These are phyloP conservation scores for Plagodis dolabraria DNA, from an alignment of 2,888 invertebrate species.

Conservation along the genomic window DNA sequence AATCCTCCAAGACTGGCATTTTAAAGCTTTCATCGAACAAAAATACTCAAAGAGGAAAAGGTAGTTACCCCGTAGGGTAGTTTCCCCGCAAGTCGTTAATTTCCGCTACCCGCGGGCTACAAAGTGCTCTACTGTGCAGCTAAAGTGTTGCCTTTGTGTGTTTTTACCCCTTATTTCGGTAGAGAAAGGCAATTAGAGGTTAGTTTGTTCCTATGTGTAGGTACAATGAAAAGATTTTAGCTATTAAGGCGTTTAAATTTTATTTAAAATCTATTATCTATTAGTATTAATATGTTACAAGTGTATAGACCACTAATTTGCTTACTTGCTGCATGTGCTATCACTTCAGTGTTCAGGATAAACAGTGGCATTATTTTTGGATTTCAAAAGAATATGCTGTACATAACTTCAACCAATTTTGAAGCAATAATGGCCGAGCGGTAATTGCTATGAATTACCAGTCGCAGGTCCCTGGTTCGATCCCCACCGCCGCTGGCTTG, in stretches of 20 bases:
- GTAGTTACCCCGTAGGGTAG: constrained; percentile 9
- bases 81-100: constrained; percentile 20
- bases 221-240: neutral
- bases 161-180: constrained; percentile 16
- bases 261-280: too few species aligned
- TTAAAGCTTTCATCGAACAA: constrained; percentile 8
- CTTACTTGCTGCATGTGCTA: too few species aligned
- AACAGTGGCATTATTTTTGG: neutral
- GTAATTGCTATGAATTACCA: too few species aligned
- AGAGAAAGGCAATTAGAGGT: constrained; percentile 20
- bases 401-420: too few species aligned
- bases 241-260: neutral
- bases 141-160: constrained; percentile 24
- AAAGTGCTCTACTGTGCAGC: constrained; percentile 18
- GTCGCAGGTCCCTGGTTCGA: too few species aligned
- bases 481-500: too few species aligned
- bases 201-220: neutral
- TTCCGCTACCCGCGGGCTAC: constrained; percentile 16
- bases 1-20: too few species aligned
- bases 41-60: constrained; percentile 10
- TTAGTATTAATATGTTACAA: too few species aligned
- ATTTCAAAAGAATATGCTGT: neutral
- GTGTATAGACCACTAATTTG: too few species aligned
- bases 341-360: too few species aligned
- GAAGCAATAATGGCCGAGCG: too few species aligned